Evolutionary conservation across 1,140 invertebrate genomes (phyloP).

Genomic region (Matsumurasca onukii): DNA sequence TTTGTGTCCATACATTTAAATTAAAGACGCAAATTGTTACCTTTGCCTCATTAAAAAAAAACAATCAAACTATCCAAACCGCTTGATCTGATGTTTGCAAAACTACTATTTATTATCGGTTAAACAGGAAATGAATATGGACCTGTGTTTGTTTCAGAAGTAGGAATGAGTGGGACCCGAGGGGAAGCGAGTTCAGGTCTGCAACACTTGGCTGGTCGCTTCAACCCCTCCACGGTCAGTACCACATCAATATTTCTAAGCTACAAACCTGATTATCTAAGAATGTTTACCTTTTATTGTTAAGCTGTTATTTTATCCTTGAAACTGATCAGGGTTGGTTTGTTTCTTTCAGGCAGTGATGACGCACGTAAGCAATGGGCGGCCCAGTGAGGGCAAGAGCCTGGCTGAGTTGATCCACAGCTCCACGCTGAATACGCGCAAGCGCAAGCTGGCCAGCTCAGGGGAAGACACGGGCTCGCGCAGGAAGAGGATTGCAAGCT

Average conservation of each 20-base stretch:
- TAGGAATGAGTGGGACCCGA: slow-evolving; percentile 30
- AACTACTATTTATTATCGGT: no score
- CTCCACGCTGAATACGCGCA: slow-evolving; percentile 17
- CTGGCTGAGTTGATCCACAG: background rate
- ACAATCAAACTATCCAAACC: no score
- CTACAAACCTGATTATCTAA: background rate
- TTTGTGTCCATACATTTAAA: no score
- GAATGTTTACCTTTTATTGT: background rate
- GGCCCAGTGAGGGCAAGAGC: background rate
- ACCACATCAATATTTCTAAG: background rate
- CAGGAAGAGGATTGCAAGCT: slow-evolving; percentile 13
- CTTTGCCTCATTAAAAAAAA: no score
- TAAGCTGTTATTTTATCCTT: background rate
- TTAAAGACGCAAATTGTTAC: no score
- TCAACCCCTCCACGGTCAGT: background rate
- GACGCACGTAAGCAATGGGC: background rate
- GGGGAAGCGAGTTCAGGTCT: slow-evolving; percentile 25
- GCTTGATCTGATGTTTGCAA: no score
- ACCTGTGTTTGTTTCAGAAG: slow-evolving; percentile 24
- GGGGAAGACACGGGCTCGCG: slow-evolving; percentile 7
- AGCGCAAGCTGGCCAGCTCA: slow-evolving; percentile 18
- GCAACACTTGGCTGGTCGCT: slow-evolving; percentile 15
- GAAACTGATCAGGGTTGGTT: slow-evolving; percentile 11
- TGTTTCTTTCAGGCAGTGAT: background rate
- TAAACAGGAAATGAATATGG: no score